A percentile compares a stretch with the other conserved stretches of the same genome.
These are phyloP conservation scores for Sceloporus undulatus DNA, from an alignment of 2,113 vertebrate species.

Conservation along the genomic window DNA sequence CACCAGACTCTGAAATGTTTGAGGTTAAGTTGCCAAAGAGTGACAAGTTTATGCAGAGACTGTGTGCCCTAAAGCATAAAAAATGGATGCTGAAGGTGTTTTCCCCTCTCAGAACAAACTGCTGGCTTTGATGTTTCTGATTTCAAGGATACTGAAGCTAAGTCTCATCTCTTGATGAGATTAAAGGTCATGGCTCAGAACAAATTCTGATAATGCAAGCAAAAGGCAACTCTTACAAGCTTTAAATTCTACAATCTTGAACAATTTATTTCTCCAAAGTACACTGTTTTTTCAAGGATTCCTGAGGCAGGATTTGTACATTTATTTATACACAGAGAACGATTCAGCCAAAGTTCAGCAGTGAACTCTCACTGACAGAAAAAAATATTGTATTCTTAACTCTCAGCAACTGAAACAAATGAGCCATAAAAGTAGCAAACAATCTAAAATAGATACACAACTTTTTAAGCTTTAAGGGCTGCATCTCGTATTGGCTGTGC, in stretches of 20 bases:
- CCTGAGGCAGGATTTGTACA: not conserved
- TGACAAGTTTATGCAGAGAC: not conserved
- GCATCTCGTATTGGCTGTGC: not conserved
- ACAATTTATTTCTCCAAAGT: not conserved
- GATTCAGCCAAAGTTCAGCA: not conserved
- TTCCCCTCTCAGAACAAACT: not conserved
- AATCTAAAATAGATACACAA: not conserved
- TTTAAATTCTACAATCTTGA: not conserved
- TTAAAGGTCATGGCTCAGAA: not conserved
- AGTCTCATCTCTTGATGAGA: not conserved
- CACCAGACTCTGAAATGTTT: not conserved
- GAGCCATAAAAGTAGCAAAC: not conserved
- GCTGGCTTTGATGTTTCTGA: not conserved
- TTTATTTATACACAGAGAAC: not conserved
- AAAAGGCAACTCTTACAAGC: not conserved
- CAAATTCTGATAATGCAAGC: not conserved
- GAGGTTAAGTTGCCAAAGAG: not conserved
- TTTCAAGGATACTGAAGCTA: not conserved
- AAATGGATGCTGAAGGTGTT: not conserved
- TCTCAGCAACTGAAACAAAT: not conserved
- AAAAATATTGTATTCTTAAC: not conserved
- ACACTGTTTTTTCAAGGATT: not conserved
- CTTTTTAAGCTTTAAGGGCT: not conserved
- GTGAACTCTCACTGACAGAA: not conserved
- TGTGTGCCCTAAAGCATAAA: not conserved